Conservation (phyloP, 2,797 vertebrate species). For the Macrochelys suwanniensis region DNA sequence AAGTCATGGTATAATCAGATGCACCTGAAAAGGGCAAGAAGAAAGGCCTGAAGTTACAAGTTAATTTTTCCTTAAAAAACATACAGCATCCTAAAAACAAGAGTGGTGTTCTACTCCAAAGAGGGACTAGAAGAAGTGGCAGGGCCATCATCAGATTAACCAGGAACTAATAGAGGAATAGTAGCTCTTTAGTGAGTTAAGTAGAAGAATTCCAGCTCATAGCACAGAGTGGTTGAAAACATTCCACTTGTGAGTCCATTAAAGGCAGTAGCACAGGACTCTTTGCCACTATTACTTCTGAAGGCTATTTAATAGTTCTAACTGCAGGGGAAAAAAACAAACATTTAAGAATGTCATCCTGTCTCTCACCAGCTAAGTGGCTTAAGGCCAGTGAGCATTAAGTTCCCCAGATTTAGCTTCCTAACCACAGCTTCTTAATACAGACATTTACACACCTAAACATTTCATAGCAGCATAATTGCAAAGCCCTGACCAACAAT, state of each 20-base stretch:
- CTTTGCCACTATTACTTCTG: neutral
- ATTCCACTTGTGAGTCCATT: rapidly evolving
- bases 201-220: neutral
- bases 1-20: neutral
- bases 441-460: neutral
- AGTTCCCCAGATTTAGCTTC: neutral
- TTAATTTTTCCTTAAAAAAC: too few relatives aligned
- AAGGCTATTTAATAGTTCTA: neutral
- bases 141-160: neutral
- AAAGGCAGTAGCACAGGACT: neutral
- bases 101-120: too few relatives aligned
- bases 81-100: too few relatives aligned
- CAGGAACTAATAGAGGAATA: neutral
- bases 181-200: too few relatives aligned
- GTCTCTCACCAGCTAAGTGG: neutral
- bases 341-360: neutral
- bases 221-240: neutral
- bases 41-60: neutral
- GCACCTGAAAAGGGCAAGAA: neutral
- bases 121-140: neutral
- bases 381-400: neutral
- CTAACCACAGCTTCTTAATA: neutral
- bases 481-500: neutral
- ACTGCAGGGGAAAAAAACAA: too few relatives aligned
- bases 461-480: too few relatives aligned